Evolutionary conservation across 2,797 vertebrate genomes (phyloP), one percentile per base, ranked within the genome.

Genomic region (Coregonus suidteri): DNA sequence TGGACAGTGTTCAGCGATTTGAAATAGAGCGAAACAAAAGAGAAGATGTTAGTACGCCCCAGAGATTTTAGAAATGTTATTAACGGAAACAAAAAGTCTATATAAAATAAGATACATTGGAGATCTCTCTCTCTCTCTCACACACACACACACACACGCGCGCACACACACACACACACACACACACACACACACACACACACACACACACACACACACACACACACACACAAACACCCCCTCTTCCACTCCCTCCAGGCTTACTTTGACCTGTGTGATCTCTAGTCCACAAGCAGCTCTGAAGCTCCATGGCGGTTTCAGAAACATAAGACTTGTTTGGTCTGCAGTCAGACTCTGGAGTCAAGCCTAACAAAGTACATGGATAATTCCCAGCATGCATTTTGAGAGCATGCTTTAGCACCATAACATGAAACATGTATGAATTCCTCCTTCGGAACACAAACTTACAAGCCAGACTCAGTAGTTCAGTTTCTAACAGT

Each of bases 341-440:
- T 54, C 74, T 84, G 35, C 75, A 81, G 81, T 83, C 76, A 37
- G 67, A 65, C 75, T 87, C 73, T 86, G 78, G 86, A 89, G 76
- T 74, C 59, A 20, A 69, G 77, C 86, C 83, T 76, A 83, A 81
- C 71, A 83, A 84, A 85, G 78, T 81, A 80, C 79, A 79, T 30
- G 68, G 81, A 81, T 78, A 83, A 83, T 86, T 91, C 88, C 85
- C 91, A 85, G 74, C 79, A 86, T 86, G 80, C 86, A 86, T 41
- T 77, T 52, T 77, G 52, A 84, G 75, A 82, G 70, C 68, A 51
- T 64, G 64, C 54, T 67, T 75, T 79, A 76, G 67, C 75, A 81
- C 75, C 75, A 82, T 79, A 86, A 84, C 73, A 82, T 79, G 81
- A 85, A 84, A 79, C 14, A 74, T 70, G 75, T 35, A 70, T 37